Evolutionary conservation across 2,888 invertebrate genomes (phyloP).

Genomic region (Eupithecia dodoneata): DNA sequence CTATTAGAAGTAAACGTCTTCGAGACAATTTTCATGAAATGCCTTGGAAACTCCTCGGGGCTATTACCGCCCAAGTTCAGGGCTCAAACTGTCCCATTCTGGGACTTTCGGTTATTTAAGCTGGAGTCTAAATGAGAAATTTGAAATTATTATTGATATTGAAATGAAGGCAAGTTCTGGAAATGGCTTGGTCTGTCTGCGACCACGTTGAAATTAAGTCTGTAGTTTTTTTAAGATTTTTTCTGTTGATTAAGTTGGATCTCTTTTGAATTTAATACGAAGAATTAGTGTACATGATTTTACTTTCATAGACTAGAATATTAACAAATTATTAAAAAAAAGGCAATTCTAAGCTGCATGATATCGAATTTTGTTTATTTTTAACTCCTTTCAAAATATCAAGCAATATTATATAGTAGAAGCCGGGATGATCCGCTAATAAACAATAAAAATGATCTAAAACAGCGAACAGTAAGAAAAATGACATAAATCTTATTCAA

Average conservation of each 20-base stretch:
- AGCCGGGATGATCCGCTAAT: too few relatives aligned
- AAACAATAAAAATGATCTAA: too few relatives aligned
- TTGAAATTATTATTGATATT: slow-evolving; percentile 11
- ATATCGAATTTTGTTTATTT: too few relatives aligned
- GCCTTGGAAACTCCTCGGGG: slow-evolving; percentile 27
- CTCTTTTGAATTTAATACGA: too few relatives aligned
- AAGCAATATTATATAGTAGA: too few relatives aligned
- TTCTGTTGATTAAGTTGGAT: too few relatives aligned
- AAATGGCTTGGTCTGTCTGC: background rate
- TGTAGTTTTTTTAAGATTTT: background rate
- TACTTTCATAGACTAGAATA: too few relatives aligned
- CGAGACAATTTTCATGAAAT: slow-evolving; percentile 31
- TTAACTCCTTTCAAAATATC: too few relatives aligned
- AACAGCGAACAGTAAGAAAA: too few relatives aligned
- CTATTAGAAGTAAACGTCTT: background rate
- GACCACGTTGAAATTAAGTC: background rate
- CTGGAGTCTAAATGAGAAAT: slow-evolving; percentile 41
- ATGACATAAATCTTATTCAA: background rate
- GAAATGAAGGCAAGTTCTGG: slow-evolving; percentile 7
- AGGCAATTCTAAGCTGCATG: too few relatives aligned
- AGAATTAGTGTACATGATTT: too few relatives aligned
- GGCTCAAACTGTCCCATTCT: slow-evolving; percentile 56
- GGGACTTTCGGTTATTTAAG: slow-evolving; percentile 58
- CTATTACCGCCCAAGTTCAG: slow-evolving; percentile 53
- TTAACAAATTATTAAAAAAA: too few relatives aligned